A percentile compares a stretch with the other conserved stretches of the same genome.
phyloP scores from a whole-genome alignment of 2,888 invertebrate species.

The Ypsolopha scabrella region DNA sequence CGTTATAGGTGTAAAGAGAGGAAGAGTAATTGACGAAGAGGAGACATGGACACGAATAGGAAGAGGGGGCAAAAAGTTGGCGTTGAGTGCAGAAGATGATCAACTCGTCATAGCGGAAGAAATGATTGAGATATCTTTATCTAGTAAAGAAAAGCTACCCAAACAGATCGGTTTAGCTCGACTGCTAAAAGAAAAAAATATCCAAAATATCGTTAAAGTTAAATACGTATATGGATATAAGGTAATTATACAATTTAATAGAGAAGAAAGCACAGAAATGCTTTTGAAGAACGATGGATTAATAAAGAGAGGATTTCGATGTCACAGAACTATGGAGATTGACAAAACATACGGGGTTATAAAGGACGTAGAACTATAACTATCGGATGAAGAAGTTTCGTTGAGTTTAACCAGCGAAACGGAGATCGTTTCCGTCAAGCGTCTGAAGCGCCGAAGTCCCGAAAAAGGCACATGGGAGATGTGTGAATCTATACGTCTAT shows the following conservation, averaged over 20 bases:
- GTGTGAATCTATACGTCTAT: background rate
- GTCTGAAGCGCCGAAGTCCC: slow-evolving; percentile 5
- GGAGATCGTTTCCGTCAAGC: slow-evolving; percentile 6
- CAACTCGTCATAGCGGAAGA: background rate
- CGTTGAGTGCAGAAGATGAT: background rate
- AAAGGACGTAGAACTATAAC: slow-evolving; percentile 8
- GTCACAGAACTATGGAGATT: slow-evolving; percentile 7
- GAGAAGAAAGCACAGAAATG: slow-evolving; percentile 2
- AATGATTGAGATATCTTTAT: background rate
- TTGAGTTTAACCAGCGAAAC: background rate
- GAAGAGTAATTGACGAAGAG: background rate
- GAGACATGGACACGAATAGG: background rate
- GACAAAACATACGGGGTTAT: slow-evolving; percentile 8
- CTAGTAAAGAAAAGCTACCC: slow-evolving; percentile 2
- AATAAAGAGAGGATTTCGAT: slow-evolving; percentile 5
- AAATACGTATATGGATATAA: slow-evolving; percentile 9
- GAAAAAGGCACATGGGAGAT: background rate
- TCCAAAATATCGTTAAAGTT: background rate
- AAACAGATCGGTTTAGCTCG: slow-evolving; percentile 6
- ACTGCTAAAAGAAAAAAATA: background rate
- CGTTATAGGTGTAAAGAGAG: background rate
- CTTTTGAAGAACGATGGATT: slow-evolving; percentile 2
- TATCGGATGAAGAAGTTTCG: slow-evolving; percentile 7
- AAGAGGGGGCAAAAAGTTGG: background rate
- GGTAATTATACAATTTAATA: slow-evolving; percentile 6